Evolutionary conservation across 2,888 invertebrate genomes (phyloP), one percentile per base, ranked within the genome.

Genomic region (Chrysodeixis includens): DNA sequence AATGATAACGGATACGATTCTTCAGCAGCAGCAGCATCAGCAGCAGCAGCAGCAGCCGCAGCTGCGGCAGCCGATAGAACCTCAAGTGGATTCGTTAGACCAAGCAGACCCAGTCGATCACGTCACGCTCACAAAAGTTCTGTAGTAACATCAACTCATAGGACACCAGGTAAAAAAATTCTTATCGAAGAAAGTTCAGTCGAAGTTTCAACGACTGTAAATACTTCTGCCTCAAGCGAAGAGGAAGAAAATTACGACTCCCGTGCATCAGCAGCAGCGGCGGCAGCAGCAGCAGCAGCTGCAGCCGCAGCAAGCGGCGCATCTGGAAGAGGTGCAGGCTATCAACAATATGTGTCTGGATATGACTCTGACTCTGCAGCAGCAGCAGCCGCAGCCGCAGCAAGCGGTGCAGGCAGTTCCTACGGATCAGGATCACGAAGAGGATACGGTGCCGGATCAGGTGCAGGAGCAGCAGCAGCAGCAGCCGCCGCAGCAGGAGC

Each of bases 1-100:
- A 4, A 14, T 4, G 40, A 26, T 6, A 4, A 26, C 6, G 26
- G 26, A 26, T 26, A 26, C 26, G 6, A 26, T 26, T 26, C 26
- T 26, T 2, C 3, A 26, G 26, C 26, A 10, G 51, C 49, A 0
- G 16, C 30, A n/a, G 52, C 51, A 1, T 51, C 44, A 1, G 49
- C 66, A 52, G 56, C 35, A 26, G 32, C 30, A 1, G 7, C 18
- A 30, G 73, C 69, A 30, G 55, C 20, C 18, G 55, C 51, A 16
- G 46, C 58, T 14, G 63, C 58, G 30, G 57, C 61, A 10, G 60
- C 66, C 16, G 71, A 66, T 20, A 52, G 52, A 14, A 60, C 69
- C 32, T 60, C 54, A 26, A 22, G 59, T 16, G 49, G 54, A 9
- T 4, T 40, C 1, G 49, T 16, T 14, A 40, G 26, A 35, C 52